Evolutionary conservation across 1,140 invertebrate genomes (phyloP).

Genomic region (Pseudomyrmex pallidus): DNA sequence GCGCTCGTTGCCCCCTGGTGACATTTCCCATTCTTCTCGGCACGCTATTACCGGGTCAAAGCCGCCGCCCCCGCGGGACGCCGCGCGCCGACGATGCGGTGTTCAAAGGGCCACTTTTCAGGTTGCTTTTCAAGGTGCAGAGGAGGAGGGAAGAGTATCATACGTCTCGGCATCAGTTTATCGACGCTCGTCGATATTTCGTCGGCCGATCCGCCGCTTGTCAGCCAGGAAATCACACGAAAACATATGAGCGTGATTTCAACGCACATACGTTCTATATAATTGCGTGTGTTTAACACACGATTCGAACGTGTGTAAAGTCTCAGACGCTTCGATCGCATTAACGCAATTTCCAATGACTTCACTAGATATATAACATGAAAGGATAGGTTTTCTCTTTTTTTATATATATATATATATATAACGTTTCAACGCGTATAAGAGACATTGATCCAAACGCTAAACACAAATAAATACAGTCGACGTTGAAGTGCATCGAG

Average conservation of each 20-base stretch:
- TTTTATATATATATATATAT: slow-evolving; percentile 17
- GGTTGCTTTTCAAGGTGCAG: slow-evolving; percentile 67
- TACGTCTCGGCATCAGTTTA: slow-evolving; percentile 49
- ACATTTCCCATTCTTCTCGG: slow-evolving; percentile 85
- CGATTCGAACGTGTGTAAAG: no score
- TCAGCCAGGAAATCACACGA: slow-evolving; percentile 37
- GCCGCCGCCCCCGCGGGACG: slow-evolving; percentile 83
- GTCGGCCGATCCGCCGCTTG: slow-evolving; percentile 14
- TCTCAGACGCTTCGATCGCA: no score
- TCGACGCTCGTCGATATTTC: slow-evolving; percentile 54
- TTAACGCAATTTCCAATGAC: no score
- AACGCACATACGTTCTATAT: no score
- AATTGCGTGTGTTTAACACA: no score
- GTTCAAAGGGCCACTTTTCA: slow-evolving; percentile 72
- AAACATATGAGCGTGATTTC: background rate
- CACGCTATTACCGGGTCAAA: slow-evolving; percentile 84
- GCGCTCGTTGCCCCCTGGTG: slow-evolving; percentile 82
- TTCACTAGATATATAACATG: background rate
- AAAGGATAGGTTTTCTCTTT: background rate
- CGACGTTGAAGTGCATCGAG: slow-evolving; percentile 39
- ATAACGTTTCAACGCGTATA: slow-evolving; percentile 7
- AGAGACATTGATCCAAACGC: slow-evolving; percentile 20
- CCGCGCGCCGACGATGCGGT: slow-evolving; percentile 66
- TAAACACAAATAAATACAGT: slow-evolving; percentile 36
- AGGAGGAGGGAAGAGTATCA: slow-evolving; percentile 2